Conservation (phyloP, 1,140 invertebrate genomes). For the Gryllus bimaculatus region DNA sequence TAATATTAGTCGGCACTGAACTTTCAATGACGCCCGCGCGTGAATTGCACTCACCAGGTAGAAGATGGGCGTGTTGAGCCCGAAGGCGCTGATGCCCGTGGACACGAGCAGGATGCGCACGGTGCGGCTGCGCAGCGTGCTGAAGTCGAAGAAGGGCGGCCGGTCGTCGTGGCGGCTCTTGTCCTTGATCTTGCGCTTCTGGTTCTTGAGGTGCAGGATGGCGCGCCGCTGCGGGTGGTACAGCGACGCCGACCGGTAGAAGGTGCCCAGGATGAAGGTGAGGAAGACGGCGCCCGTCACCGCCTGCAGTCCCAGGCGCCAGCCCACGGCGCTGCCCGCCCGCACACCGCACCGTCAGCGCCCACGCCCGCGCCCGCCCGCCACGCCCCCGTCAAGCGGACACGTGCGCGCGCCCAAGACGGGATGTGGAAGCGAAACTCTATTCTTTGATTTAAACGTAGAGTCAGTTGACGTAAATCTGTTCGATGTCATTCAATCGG, state of each 20-base stretch:
- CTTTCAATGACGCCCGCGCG: no score
- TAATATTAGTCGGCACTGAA: no score
- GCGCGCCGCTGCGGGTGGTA: constrained; percentile 83
- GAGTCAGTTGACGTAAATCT: no score
- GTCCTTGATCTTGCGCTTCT: constrained; percentile 73
- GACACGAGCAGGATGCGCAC: constrained; percentile 73
- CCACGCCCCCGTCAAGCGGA: no score
- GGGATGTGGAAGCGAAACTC: no score
- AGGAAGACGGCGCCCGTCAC: constrained; percentile 74
- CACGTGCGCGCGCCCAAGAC: no score
- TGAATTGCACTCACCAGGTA: constrained; percentile 50
- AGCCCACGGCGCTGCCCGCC: constrained; percentile 57
- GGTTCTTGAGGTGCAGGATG: constrained; percentile 83
- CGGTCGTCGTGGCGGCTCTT: constrained; percentile 64
- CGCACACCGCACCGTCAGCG: not conserved
- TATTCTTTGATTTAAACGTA: no score
- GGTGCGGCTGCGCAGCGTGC: constrained; percentile 70
- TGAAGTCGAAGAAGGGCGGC: constrained; percentile 77
- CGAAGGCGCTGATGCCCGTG: constrained; percentile 65
- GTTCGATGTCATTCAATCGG: no score
- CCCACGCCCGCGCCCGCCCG: no score
- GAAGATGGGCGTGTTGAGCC: constrained; percentile 79
- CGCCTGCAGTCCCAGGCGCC: constrained; percentile 75
- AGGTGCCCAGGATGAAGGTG: constrained; percentile 78
- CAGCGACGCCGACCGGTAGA: constrained; percentile 79